Base-by-base conservation (phyloP, 2,797 vertebrate genomes). In the Acridotheres tristis region DNA sequence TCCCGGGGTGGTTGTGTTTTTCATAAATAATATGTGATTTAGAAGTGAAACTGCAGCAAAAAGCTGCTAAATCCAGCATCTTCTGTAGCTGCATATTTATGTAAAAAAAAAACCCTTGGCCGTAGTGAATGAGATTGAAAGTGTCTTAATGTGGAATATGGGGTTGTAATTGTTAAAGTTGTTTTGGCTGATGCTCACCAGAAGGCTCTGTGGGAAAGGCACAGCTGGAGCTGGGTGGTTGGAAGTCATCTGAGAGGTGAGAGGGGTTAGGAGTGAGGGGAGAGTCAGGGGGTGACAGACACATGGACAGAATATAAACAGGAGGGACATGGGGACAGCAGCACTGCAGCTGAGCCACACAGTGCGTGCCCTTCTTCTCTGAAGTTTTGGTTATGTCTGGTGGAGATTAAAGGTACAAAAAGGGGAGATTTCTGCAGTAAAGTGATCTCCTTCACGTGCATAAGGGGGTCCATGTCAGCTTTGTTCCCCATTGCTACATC, bases 1-100 rank as follows among this genome's bases (percentile, higher is more conserved):
- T 94, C 95, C 87, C 78, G 5, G 81, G 47, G 36, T 93, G 51
- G 38, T 72, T 80, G 30, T 88, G 62, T 42, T 36, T 94, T 94
- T 85, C 78, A 40, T 91, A 59, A 81, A 85, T 82, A 91, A 74
- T 89, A 69, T 40, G 45, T 19, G 10, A 78, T 59, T 40, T 75
- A 80, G 72, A 76, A 45, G 57, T 76, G 74, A 88, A 95, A 71
- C 34, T 66, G 62, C 75, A 84, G 54, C 75, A 88, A 55, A 93
- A 85, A 19, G 18, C 53, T 91, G 38, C 16, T 22, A 84, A 86
- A 73, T 36, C 27, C n/a, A 42, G 43, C 10, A 23, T 61, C 34
- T 62, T 91, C 76, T 88, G 19, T 74, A 42, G 27, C 69, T 90
- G 27, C 7, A 6, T 57, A 34, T 88, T 81, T 94, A 32, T 69